These are phyloP conservation scores for Galeruca laticollis DNA, from an alignment of 2,888 invertebrate species.

Conservation along the genomic window DNA sequence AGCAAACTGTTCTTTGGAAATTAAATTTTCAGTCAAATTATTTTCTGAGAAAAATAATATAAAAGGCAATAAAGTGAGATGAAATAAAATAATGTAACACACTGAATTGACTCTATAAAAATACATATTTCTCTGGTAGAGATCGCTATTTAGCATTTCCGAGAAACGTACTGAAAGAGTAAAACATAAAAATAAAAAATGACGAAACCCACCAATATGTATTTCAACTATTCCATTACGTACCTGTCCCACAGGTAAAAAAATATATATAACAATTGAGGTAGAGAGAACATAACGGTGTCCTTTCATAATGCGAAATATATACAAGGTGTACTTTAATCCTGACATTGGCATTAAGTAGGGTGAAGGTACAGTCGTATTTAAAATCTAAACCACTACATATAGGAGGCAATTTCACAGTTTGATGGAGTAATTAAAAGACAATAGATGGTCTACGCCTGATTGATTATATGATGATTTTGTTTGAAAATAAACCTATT, in stretches of 20 bases:
- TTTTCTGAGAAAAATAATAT: no score
- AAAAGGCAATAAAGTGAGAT: no score
- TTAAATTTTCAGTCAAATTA: no score
- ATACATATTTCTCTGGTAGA: no score
- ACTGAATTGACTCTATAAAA: no score
- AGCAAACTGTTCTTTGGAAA: no score
- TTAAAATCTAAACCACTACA: conserved; percentile 4
- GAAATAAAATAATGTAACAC: no score
- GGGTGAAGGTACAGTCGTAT: conserved; percentile 7
- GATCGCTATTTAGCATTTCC: no score
- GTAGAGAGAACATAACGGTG: conserved; percentile 24
- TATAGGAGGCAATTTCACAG: conserved; percentile 14
- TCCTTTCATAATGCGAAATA: conserved; percentile 14
- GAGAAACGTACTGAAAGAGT: background rate
- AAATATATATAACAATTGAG: conserved; percentile 18
- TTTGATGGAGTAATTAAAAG: conserved; percentile 5
- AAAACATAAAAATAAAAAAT: no score
- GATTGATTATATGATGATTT: background rate
- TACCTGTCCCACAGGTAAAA: conserved; percentile 23
- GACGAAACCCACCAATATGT: no score
- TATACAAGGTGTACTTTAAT: conserved; percentile 26
- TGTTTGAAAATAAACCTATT: background rate
- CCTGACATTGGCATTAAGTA: conserved; percentile 17
- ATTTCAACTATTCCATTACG: background rate
- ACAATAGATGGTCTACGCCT: background rate